Evolutionary conservation across 2,888 invertebrate genomes (phyloP).

Genomic region (Troides aeacus): DNA sequence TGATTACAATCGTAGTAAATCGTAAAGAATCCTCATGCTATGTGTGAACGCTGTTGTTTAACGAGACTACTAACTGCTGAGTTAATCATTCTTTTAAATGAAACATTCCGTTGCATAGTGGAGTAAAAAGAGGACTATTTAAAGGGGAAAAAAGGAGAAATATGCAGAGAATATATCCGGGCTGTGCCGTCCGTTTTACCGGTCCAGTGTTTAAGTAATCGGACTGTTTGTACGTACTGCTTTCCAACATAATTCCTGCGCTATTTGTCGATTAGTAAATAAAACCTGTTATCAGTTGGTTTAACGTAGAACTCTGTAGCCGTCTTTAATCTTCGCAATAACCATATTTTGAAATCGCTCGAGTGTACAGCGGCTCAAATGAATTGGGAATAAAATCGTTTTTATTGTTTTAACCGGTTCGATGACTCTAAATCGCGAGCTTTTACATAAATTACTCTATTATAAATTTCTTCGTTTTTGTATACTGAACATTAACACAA

Average conservation of each 20-base stretch:
- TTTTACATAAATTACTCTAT: background rate
- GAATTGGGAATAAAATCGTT: slow-evolving; percentile 75
- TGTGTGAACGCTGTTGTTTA: slow-evolving; percentile 12
- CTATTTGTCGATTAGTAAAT: slow-evolving; percentile 35
- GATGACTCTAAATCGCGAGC: slow-evolving; percentile 42
- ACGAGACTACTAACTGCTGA: slow-evolving; percentile 6
- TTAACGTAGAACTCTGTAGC: background rate
- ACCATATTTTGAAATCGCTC: slow-evolving; percentile 45
- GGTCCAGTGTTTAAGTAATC: slow-evolving; percentile 47
- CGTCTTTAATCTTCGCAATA: slow-evolving; percentile 30
- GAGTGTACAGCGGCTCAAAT: slow-evolving; percentile 55
- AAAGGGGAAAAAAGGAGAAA: slow-evolving; percentile 7
- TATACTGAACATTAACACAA: background rate
- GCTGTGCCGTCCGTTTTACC: slow-evolving; percentile 39
- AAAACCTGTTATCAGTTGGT: slow-evolving; percentile 34
- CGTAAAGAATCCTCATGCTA: slow-evolving; percentile 13
- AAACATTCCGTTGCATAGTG: slow-evolving; percentile 20
- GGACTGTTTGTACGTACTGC: slow-evolving; percentile 53
- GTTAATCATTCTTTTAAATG: slow-evolving; percentile 27
- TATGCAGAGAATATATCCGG: slow-evolving; percentile 36
- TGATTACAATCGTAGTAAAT: slow-evolving; percentile 1
- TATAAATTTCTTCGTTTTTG: background rate
- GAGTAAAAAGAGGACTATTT: slow-evolving; percentile 22
- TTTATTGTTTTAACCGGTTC: slow-evolving; percentile 73
- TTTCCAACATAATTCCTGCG: slow-evolving; percentile 48